Base-by-base conservation (phyloP, 2,113 vertebrate genomes). In the Aspiorhynchus laticeps region DNA sequence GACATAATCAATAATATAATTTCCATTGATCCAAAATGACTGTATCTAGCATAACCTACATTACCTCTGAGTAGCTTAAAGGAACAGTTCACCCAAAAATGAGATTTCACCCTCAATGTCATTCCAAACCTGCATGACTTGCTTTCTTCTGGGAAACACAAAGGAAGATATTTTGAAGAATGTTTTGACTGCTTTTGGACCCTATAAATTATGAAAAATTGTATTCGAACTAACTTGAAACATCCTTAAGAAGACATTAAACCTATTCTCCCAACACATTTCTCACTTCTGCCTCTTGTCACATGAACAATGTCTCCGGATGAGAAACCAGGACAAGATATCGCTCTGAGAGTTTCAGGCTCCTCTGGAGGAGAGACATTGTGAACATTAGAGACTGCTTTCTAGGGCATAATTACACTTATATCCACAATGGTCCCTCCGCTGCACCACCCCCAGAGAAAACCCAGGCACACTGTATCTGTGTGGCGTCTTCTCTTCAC, bases 331-430 rank as follows among this genome's bases (percentile, higher is more conserved):
- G 75, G 85, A 85, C 87, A 86, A 82, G 73, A 65, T 80, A 87
- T 67, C 28, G 17, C 85, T 53, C 46, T 69, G 88, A 89, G 91
- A 91, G 80, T 69, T 80, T 87, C 48, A 38, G 48, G 83, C 86
- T 71, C 87, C 81, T 56, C 21, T 21, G 59, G 74, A 79, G 84
- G n/a, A 28, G 53, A 87, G 59, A 90, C 73, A 80, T 73, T 88
- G 78, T 71, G 85, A 88, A 78, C 87, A 87, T 87, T 89, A 88
- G 79, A 83, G 61, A 80, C 80, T 85, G 91, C 80, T 92, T 93
- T 93, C 90, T 91, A 90, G 90, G 89, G 84, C 91, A 90, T 90
- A 92, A 92, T 92, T 91, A 91, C 93, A 89, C 91, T 91, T 90
- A 91, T 91, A 88, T 88, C 86, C 73, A 83, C 77, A 65, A 41